These are phyloP conservation scores for Harpagoxenus sublaevis DNA, from an alignment of 2,888 invertebrate genomes.

Conservation along the genomic window DNA sequence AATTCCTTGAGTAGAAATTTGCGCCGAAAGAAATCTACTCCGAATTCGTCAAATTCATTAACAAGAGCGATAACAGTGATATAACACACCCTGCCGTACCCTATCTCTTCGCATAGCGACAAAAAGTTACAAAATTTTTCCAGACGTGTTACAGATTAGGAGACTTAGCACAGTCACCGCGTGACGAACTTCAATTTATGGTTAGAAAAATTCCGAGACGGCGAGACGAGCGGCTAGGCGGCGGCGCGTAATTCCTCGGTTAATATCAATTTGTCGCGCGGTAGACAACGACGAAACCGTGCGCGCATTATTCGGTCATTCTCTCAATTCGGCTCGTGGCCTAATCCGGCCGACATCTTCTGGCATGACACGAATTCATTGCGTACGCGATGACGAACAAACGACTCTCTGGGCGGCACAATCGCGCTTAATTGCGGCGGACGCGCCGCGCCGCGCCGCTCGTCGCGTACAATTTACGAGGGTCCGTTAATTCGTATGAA, in stretches of 20 bases:
- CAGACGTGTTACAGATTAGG: conserved; percentile 1
- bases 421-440: conserved; percentile 73
- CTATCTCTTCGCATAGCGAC: neutral
- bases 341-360: conserved; percentile 78
- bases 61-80: neutral
- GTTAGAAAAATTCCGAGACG: conserved; percentile 50
- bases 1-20: neutral
- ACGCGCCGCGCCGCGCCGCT: conserved; percentile 49
- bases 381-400: conserved; percentile 72
- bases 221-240: conserved; percentile 21
- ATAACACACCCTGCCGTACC: neutral
- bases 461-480: conserved; percentile 53
- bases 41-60: neutral
- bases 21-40: neutral
- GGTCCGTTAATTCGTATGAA: conserved; percentile 54
- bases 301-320: conserved; percentile 73
- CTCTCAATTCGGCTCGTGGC: conserved; percentile 80
- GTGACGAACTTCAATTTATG: conserved; percentile 47
- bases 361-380: conserved; percentile 83
- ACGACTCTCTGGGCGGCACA: conserved; percentile 64
- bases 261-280: conserved; percentile 67
- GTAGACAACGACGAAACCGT: conserved; percentile 39
- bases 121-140: conserved; percentile 4
- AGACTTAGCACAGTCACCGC: conserved; percentile 13
- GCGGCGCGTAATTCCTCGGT: conserved; percentile 60